Evolutionary conservation across 2,113 vertebrate genomes (phyloP), one percentile per base, ranked within the genome.

Genomic region (Triplophysa siluroides): DNA sequence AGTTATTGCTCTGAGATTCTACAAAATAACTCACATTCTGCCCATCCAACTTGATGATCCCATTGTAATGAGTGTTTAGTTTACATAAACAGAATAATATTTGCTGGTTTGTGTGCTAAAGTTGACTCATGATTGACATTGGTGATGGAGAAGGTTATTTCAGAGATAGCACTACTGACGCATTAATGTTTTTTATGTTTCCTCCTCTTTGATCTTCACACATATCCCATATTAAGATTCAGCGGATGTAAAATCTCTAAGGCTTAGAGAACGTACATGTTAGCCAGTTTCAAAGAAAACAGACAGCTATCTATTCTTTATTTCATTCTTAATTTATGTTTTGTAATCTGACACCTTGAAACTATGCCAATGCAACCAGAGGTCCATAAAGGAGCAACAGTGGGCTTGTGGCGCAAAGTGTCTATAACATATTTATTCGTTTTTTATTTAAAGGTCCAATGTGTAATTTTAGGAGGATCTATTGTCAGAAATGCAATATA

Each of bases 161-260:
- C 13, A 11, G 72, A 62, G 12, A 16, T 45, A 45, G 54, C 8
- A 16, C 33, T 73, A 29, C 33, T 74, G 33, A 19, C 38, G 54
- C 19, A 5, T 13, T 61, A 60, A 45, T 45, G 54, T 21, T 21
- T 61, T 38, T 75, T 47, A 75, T 47, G 16, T 75, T 63, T 75
- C 58, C 41, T 63, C 58, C 12, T 63, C 72, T 62, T 75, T 75
- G 58, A 62, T 75, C 33, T 75, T 63, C 41, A 26, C 58, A 63
- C 38, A 45, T 43, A 19, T 75, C 9, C 21, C 58, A 47, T n/a
- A 7, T 75, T 75, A 19, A 62, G 58, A 63, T 75, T 47, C 41
- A 75, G 43, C 16, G 45, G 58, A 47, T 47, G 23, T 62, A 75
- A 47, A 47, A 74, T 74, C 71, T 29, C 38, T 7, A 13, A 45